phyloP scores from a whole-genome alignment of 2,113 vertebrate species.

The Plecturocebus donacophilus region DNA sequence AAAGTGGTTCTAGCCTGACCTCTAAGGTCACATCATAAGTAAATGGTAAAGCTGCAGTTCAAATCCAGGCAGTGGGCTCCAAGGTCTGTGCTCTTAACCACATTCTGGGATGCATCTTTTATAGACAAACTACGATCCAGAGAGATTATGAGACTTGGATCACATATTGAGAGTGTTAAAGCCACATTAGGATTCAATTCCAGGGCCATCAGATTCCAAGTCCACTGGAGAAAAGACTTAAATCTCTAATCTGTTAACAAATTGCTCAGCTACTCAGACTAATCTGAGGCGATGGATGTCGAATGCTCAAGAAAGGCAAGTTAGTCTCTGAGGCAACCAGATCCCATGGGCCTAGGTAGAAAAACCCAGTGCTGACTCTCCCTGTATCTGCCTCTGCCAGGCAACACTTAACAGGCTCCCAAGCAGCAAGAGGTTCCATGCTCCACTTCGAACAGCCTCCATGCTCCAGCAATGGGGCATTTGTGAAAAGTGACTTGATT shows the following conservation, averaged over 20 bases:
- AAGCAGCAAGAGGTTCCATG: background rate
- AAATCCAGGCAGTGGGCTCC: background rate
- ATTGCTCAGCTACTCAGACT: background rate
- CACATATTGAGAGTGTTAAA: background rate
- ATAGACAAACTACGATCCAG: background rate
- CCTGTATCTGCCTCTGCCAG: background rate
- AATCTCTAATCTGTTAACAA: slow-evolving; percentile 30
- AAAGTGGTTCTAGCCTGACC: background rate
- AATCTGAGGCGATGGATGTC: slow-evolving; percentile 24
- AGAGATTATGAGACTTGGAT: background rate
- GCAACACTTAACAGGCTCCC: background rate
- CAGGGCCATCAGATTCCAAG: background rate
- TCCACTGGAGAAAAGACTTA: slow-evolving; percentile 29
- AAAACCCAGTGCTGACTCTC: background rate
- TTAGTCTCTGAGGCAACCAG: slow-evolving; percentile 34
- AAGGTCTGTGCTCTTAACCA: background rate
- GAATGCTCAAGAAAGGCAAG: background rate
- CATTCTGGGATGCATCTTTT: background rate
- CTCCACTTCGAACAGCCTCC: background rate
- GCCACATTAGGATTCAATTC: background rate
- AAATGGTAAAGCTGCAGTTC: background rate
- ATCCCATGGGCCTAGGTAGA: background rate
- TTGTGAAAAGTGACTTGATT: background rate
- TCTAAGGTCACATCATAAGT: background rate
- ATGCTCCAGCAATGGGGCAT: background rate